Evolutionary conservation across 2,888 invertebrate genomes (phyloP), one percentile per base, ranked within the genome.

Genomic region (Caenorhabditis auriculariae): DNA sequence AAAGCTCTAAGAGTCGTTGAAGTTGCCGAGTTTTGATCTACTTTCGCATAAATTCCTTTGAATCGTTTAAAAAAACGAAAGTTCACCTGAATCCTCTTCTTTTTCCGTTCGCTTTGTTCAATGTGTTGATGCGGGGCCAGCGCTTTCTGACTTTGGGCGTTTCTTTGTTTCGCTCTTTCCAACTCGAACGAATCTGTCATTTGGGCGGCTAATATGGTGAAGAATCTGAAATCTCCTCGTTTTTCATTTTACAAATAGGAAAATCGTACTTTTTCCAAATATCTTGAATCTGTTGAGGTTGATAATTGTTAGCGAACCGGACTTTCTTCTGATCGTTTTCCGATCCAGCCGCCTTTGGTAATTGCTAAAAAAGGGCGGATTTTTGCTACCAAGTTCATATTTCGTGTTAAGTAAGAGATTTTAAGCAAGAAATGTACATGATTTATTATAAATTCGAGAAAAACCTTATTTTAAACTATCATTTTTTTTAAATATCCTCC

Each of bases 41-140:
- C n/a, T n/a, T n/a, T n/a, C n/a, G n/a, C n/a, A n/a, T n/a, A n/a
- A n/a, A n/a, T n/a, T 35, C 38, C 48, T 15, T 9, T 39, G 38
- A 12, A 45, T 17, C 4, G 32, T 32, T 15, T 38, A 9, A 17
- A 19, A 4, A 48, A 19, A 27, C 15, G 4, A 29, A 23, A 6
- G 32, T 46, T 49, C 17, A 72, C 72, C 64, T 67, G 65, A 23
- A 71, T 60, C 46, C 62, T 61, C 54, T 70, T 72, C 60, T 76
- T 72, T 50, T 75, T 72, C 54, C 74, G 66, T 41, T 73, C 75
- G 26, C 63, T 71, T 21, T 65, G 68, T 48, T 80, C 78, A 15
- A 74, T 56, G n/a, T 76, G 72, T 56, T 78, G 80, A 63, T 80
- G 80, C 24, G 80, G 80, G 6, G 80, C 80, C 9, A 78, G 60